Evolutionary conservation across 2,888 invertebrate genomes (phyloP).

Genomic region (Tortrix viridana): DNA sequence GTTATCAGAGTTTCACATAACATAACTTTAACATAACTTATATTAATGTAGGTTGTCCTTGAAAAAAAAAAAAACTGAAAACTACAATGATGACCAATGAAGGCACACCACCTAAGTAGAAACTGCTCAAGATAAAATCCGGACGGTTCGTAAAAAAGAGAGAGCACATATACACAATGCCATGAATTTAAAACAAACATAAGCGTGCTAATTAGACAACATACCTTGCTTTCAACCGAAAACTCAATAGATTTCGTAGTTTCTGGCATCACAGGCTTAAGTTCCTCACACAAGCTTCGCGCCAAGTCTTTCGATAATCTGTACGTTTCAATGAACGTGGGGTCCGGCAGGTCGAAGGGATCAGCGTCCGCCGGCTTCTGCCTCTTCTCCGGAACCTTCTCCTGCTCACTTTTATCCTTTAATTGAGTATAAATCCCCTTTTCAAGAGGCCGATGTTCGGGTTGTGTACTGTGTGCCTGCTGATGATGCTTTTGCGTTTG

Average conservation of each 20-base stretch:
- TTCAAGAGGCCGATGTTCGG: slow-evolving; percentile 25
- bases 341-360: slow-evolving; percentile 71
- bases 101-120: no score
- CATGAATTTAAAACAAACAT: not conserved
- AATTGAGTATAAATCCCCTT: slow-evolving; percentile 33
- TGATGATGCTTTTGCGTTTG: slow-evolving; percentile 65
- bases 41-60: no score
- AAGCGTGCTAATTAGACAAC: not conserved
- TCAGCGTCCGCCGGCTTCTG: slow-evolving; percentile 65
- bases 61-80: no score
- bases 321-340: slow-evolving; percentile 69
- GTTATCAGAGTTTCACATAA: no score
- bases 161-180: not conserved
- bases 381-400: slow-evolving; percentile 68
- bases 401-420: slow-evolving; percentile 59
- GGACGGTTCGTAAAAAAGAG: not conserved
- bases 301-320: slow-evolving; percentile 71
- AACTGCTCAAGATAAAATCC: no score
- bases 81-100: no score
- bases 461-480: slow-evolving; percentile 5
- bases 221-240: slow-evolving; percentile 72
- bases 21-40: no score
- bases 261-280: slow-evolving; percentile 74
- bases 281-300: slow-evolving; percentile 66
- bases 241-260: slow-evolving; percentile 73